Conservation (phyloP, 2,113 vertebrate genomes). For the Pandion haliaetus region DNA sequence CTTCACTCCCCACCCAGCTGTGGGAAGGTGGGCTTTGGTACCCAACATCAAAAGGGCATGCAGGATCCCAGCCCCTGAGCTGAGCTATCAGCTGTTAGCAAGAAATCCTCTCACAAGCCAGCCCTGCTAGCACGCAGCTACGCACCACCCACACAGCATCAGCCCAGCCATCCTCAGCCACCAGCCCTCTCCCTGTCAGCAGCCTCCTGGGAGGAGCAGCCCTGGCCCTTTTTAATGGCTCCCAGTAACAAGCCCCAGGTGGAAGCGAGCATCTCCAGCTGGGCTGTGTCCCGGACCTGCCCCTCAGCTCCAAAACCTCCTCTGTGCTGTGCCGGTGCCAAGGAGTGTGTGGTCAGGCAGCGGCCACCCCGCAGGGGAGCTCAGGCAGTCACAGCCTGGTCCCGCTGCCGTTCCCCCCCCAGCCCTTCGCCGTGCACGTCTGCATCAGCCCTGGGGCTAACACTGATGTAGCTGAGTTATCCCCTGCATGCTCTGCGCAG, state of each 20-base stretch:
- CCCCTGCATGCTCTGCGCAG: neutral
- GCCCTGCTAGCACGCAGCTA: neutral
- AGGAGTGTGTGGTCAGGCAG: rapidly evolving
- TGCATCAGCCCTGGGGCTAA: rapidly evolving
- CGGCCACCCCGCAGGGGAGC: neutral
- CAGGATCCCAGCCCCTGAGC: no score
- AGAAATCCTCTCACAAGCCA: no score
- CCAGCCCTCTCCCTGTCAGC: neutral
- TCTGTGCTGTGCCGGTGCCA: rapidly evolving
- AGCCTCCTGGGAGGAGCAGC: neutral
- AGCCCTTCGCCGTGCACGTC: rapidly evolving
- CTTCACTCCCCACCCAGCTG: no score
- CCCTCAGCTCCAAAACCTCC: neutral
- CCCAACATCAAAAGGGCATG: rapidly evolving
- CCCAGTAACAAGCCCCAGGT: neutral
- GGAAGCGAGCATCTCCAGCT: rapidly evolving
- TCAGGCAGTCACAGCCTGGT: neutral
- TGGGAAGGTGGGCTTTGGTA: neutral
- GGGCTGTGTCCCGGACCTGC: neutral
- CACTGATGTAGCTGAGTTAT: rapidly evolving
- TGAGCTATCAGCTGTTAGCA: rapidly evolving
- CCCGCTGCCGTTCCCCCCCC: rapidly evolving
- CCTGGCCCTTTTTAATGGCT: neutral
- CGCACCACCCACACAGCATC: rapidly evolving
- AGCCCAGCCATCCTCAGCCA: neutral